Conservation (phyloP, 1,140 invertebrate species). For the Trichoplusia ni region DNA sequence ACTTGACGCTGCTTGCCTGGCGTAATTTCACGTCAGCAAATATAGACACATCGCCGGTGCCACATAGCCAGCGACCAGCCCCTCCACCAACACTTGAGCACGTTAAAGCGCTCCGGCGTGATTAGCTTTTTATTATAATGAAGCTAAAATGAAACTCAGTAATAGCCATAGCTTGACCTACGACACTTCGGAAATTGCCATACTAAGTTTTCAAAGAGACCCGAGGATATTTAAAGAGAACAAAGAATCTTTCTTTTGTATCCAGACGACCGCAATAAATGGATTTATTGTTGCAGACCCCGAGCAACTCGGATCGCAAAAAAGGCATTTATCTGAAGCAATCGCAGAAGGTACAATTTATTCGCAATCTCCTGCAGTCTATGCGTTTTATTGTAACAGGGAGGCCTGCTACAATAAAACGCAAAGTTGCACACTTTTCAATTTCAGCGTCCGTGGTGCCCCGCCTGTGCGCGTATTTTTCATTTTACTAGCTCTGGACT, state of each 20-base stretch:
- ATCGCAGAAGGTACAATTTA: conserved; percentile 37
- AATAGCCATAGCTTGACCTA: conserved; percentile 1
- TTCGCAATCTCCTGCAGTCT: conserved; percentile 46
- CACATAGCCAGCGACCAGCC: conserved; percentile 10
- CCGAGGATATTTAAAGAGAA: neutral
- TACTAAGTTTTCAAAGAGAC: neutral
- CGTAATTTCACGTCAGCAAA: conserved; percentile 57
- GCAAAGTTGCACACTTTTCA: conserved; percentile 60
- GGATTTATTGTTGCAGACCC: conserved; percentile 2
- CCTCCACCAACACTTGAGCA: conserved; percentile 27
- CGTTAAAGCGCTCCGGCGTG: conserved; percentile 22
- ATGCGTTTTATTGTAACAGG: too few species aligned
- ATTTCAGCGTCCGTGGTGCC: conserved; percentile 51
- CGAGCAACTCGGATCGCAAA: neutral
- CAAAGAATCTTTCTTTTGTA: neutral
- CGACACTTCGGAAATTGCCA: neutral
- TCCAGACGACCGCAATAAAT: conserved; percentile 6
- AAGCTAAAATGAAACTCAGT: neutral
- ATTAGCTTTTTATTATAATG: conserved; percentile 23
- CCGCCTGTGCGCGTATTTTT: conserved; percentile 54
- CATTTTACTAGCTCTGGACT: conserved; percentile 50
- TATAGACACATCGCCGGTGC: conserved; percentile 41
- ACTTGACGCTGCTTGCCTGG: conserved; percentile 48
- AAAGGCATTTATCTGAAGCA: conserved; percentile 34
- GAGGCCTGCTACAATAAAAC: conserved; percentile 53